Base-by-base conservation (phyloP, 2,113 vertebrate species). In the Cheilinus undulatus region DNA sequence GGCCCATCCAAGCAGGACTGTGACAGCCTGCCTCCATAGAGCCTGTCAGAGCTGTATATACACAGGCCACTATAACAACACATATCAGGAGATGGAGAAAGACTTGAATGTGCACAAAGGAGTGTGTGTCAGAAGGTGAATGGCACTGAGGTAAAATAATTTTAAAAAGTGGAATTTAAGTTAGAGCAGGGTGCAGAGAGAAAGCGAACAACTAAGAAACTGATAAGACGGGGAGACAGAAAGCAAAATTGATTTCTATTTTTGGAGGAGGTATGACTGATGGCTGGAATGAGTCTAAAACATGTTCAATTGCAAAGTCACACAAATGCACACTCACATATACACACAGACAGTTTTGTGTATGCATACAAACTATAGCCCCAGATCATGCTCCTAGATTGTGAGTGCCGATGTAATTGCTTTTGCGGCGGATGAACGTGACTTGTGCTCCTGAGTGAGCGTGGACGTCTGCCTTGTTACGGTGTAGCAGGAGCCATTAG, bases 371-470 rank as follows among this genome's bases (percentile, higher is more conserved):
- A 78, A 64, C 57, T 7, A 43, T 26, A 64, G 58, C 22, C 54
- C 43, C 58, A 66, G 74, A 84, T 82, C 74, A 81, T 60, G 65
- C 62, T 43, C 57, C 24, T 34, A 73, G 73, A 78, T 75, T 73
- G 73, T 49, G 66, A 76, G 65, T 53, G 42, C 62, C 48, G 63
- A 50, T 82, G 75, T 86, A 88, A 91, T 88, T 85, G 86, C 85
- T 80, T 91, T 91, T 83, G 23, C 14, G 76, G 73, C 38, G 69
- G 71, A 43, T 73, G 59, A 73, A 84, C 73, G 51, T 84, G 81
- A 88, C 69, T 78, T 32, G 30, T 53, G 68, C 30, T 76, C 23
- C 52, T 52, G 64, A 83, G 58, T 49, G 65, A 62, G 60, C 23
- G 50, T 70, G 73, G 46, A 70, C 80, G 80, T 84, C 74, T 62